Conservation (phyloP, 2,888 invertebrate species). For the Meta bourneti region DNA sequence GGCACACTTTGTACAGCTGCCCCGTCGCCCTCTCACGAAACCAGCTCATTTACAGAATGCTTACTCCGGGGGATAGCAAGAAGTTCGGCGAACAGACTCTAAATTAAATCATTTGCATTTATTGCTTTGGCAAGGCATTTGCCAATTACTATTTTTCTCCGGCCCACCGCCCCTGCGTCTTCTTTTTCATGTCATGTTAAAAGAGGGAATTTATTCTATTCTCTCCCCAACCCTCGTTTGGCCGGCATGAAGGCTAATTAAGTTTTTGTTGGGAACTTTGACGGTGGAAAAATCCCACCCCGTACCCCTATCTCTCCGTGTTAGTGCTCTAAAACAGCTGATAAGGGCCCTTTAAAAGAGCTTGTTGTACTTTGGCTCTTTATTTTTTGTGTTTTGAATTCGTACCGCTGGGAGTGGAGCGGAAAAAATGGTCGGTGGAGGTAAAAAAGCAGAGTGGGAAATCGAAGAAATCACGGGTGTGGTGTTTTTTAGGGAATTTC, state of each 20-base stretch:
- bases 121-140: slow-evolving; percentile 75
- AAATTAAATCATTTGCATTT: slow-evolving; percentile 77
- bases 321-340: slow-evolving; percentile 76
- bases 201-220: slow-evolving; percentile 61
- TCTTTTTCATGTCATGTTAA: slow-evolving; percentile 68
- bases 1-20: neutral
- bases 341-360: slow-evolving; percentile 75
- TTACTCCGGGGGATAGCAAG: slow-evolving; percentile 58
- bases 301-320: slow-evolving; percentile 16
- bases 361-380: slow-evolving; percentile 42
- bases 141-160: slow-evolving; percentile 74
- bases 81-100: slow-evolving; percentile 70
- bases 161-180: slow-evolving; percentile 14
- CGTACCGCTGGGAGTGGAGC: slow-evolving; percentile 20
- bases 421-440: neutral
- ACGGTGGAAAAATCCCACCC: slow-evolving; percentile 44
- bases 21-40: slow-evolving; percentile 5
- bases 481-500: slow-evolving; percentile 8
- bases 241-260: slow-evolving; percentile 72
- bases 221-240: slow-evolving; percentile 21
- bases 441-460: slow-evolving; percentile 13
- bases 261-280: slow-evolving; percentile 72
- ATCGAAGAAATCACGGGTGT: neutral
- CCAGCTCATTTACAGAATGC: slow-evolving; percentile 72
- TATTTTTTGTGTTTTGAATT: slow-evolving; percentile 34